Percentiles rank a stretch among this genome's conserved stretches.
Evolutionary conservation across 2,888 invertebrate genomes (phyloP).

Genomic region (Ferdinandea cuprea): DNA sequence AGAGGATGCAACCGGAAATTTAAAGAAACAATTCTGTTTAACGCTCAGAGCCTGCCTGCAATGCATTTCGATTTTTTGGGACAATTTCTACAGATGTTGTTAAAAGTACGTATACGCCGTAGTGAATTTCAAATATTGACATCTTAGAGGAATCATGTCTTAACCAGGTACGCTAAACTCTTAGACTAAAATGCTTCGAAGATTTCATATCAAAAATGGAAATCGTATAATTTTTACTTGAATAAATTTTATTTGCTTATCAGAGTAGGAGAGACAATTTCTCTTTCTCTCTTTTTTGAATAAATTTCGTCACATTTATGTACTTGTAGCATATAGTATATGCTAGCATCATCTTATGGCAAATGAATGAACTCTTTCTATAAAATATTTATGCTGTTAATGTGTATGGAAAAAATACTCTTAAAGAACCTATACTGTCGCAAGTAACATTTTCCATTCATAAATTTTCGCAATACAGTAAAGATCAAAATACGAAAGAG

Average conservation of each 20-base stretch:
- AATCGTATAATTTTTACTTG: background rate
- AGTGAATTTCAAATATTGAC: background rate
- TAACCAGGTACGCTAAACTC: background rate
- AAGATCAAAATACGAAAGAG: background rate
- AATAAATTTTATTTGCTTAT: background rate
- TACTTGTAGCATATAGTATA: background rate
- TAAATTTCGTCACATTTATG: background rate
- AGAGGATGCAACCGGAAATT: no score
- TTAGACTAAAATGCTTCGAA: background rate
- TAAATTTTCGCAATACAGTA: background rate
- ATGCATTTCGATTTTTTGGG: no score
- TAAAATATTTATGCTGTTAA: background rate
- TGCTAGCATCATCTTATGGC: no score
- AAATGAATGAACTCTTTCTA: no score
- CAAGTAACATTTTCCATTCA: background rate
- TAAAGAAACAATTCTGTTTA: no score
- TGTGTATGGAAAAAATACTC: background rate
- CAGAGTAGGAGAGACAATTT: background rate
- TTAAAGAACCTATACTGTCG: background rate
- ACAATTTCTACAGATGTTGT: background rate
- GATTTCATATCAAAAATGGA: background rate
- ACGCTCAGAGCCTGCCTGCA: no score
- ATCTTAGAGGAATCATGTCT: background rate
- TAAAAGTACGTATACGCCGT: background rate
- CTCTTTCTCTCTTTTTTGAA: conserved; percentile 14